phyloP scores from a whole-genome alignment of 2,888 invertebrate genomes.

The Nipponacmea schrenckii region DNA sequence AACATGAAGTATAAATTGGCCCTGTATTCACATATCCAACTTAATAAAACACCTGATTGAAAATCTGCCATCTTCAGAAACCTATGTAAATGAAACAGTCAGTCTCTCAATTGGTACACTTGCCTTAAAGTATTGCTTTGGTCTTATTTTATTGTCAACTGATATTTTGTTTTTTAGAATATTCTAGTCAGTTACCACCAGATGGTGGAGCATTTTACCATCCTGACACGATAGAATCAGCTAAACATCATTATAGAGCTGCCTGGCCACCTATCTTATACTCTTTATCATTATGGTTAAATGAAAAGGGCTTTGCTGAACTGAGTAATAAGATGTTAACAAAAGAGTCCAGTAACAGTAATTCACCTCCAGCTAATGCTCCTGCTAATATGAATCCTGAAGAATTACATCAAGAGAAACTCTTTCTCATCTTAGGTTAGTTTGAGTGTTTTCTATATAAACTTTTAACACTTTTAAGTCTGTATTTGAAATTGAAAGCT shows the following conservation, averaged over 20 bases:
- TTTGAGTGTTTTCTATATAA: too few relatives aligned
- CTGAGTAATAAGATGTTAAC: slow-evolving; percentile 38
- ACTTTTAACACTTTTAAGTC: too few relatives aligned
- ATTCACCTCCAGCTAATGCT: slow-evolving; percentile 48
- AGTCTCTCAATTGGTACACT: too few relatives aligned
- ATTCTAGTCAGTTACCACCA: slow-evolving; percentile 83
- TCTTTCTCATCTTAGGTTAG: slow-evolving; percentile 89
- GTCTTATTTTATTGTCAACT: too few relatives aligned
- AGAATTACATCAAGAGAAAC: slow-evolving; percentile 75
- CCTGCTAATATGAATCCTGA: slow-evolving; percentile 67
- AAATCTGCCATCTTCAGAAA: too few relatives aligned
- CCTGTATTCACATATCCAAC: too few relatives aligned
- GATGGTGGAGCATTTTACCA: slow-evolving; percentile 96
- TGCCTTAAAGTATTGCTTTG: too few relatives aligned
- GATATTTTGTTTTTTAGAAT: slow-evolving; percentile 74
- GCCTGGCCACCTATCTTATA: slow-evolving; percentile 96
- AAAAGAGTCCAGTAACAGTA: slow-evolving; percentile 31
- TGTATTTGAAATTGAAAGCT: too few relatives aligned
- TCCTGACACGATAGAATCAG: slow-evolving; percentile 92
- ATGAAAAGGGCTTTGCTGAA: slow-evolving; percentile 74
- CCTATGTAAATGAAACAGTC: too few relatives aligned
- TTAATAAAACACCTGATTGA: too few relatives aligned
- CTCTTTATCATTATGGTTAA: slow-evolving; percentile 90
- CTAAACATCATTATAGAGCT: slow-evolving; percentile 88
- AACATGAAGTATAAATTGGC: too few relatives aligned